A percentile compares a stretch with the other conserved stretches of the same genome.
phyloP scores from a whole-genome alignment of 2,888 invertebrate genomes.

The Apoda limacodes region DNA sequence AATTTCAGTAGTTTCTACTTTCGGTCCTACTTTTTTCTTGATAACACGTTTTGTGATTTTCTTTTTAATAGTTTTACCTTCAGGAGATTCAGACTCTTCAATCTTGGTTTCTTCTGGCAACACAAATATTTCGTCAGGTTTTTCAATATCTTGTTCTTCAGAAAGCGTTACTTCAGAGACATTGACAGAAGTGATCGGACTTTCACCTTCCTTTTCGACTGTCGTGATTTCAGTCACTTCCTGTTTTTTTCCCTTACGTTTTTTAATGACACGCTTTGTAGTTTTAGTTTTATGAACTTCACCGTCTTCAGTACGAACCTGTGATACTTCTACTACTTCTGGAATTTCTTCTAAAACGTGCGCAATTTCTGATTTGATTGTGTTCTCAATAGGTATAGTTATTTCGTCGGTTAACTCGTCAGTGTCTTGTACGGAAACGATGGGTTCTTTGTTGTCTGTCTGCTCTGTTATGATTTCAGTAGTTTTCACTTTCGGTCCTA shows the following conservation, averaged over 20 bases:
- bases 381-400: conserved; percentile 17
- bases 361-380: conserved; percentile 19
- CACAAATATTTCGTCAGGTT: conserved; percentile 19
- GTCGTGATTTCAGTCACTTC: conserved; percentile 23
- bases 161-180: conserved; percentile 17
- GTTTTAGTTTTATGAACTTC: conserved; percentile 19
- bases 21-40: conserved; percentile 28
- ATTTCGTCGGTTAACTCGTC: conserved; percentile 28
- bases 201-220: conserved; percentile 21
- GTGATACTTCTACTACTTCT: conserved; percentile 16
- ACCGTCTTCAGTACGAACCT: conserved; percentile 26
- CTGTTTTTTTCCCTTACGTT: conserved; percentile 10
- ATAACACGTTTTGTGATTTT: conserved; percentile 30
- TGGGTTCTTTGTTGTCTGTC: conserved; percentile 27
- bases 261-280: conserved; percentile 28
- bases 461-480: conserved; percentile 23
- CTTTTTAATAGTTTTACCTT: conserved; percentile 28
- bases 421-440: conserved; percentile 40
- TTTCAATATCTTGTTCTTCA: conserved; percentile 20
- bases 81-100: conserved; percentile 31
- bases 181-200: conserved; percentile 22
- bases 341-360: conserved; percentile 26
- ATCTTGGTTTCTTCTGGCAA: conserved; percentile 27
- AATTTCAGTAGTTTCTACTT: conserved; percentile 24
- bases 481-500: conserved; percentile 30